Percentiles rank a stretch among this genome's conserved stretches.
These are phyloP conservation scores for Melanotaenia trifasciata DNA, from an alignment of 2,797 vertebrate species.

Conservation along the genomic window DNA sequence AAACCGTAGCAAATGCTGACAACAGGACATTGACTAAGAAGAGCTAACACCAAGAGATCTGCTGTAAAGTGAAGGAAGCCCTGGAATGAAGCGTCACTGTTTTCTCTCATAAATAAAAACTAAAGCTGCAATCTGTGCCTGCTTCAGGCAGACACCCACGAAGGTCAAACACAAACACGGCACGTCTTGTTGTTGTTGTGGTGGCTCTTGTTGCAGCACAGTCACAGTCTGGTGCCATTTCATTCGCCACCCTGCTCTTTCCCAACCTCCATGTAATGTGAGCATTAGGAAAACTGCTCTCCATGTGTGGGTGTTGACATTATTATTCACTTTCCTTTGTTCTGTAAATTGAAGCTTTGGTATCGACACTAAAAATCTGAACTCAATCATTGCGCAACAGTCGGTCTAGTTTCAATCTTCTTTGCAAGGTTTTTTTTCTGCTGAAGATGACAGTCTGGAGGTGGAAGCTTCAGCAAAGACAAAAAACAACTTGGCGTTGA, in stretches of 20 bases:
- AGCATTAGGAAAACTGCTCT: slow-evolving; percentile 51
- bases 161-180: slow-evolving; percentile 25
- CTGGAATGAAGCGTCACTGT: slow-evolving; percentile 2
- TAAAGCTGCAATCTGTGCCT: slow-evolving; percentile 20
- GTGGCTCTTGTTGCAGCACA: slow-evolving; percentile 44
- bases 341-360: slow-evolving; percentile 72
- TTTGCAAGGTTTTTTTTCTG: slow-evolving; percentile 53
- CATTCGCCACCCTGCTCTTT: slow-evolving; percentile 61
- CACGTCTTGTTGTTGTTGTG: slow-evolving; percentile 52
- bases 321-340: slow-evolving; percentile 70
- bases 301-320: slow-evolving; percentile 61
- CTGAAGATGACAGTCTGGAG: slow-evolving; percentile 56
- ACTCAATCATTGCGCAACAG: slow-evolving; percentile 59
- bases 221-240: slow-evolving; percentile 63
- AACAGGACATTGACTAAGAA: slow-evolving; percentile 8
- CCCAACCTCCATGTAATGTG: slow-evolving; percentile 35
- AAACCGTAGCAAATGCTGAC: slow-evolving; percentile 31
- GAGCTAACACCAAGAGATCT: not conserved
- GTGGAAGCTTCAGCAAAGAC: slow-evolving; percentile 61
- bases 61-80: slow-evolving; percentile 7
- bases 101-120: slow-evolving; percentile 24
- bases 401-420: slow-evolving; percentile 60
- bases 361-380: slow-evolving; percentile 65
- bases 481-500: slow-evolving; percentile 50
- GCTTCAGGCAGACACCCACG: slow-evolving; percentile 27